Conservation (phyloP, 2,888 invertebrate genomes). For the Netelia inedita region DNA sequence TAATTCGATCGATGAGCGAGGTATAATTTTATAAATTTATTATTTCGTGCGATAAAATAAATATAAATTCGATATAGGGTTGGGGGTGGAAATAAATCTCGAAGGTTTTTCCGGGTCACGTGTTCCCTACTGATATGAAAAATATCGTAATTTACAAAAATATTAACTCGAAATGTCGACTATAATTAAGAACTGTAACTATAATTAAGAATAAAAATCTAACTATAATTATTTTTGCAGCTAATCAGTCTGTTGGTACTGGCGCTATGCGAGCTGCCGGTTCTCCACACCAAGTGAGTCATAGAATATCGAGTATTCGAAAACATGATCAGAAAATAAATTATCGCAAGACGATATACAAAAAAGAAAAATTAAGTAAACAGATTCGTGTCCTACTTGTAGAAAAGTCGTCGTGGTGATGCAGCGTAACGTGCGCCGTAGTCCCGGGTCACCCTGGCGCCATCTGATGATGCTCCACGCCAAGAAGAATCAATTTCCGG, state of each 20-base stretch:
- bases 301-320: background rate
- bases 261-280: conserved; percentile 75
- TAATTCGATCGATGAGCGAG: background rate
- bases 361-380: background rate
- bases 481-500: conserved; percentile 67
- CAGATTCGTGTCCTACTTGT: conserved; percentile 37
- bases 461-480: conserved; percentile 54
- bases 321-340: background rate
- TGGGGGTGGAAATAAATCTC: too few species aligned
- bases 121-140: too few species aligned
- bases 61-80: too few species aligned
- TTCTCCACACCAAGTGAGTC: conserved; percentile 75
- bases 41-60: too few species aligned
- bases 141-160: too few species aligned
- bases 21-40: too few species aligned
- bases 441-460: conserved; percentile 71
- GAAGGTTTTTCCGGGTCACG: too few species aligned
- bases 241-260: conserved; percentile 62
- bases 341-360: background rate
- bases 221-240: background rate
- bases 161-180: too few species aligned
- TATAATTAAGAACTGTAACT: too few species aligned
- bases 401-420: conserved; percentile 77
- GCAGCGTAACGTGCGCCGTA: conserved; percentile 77
- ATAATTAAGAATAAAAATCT: too few species aligned